Base-by-base conservation (phyloP, 2,888 invertebrate species). In the Tinea trinotella region DNA sequence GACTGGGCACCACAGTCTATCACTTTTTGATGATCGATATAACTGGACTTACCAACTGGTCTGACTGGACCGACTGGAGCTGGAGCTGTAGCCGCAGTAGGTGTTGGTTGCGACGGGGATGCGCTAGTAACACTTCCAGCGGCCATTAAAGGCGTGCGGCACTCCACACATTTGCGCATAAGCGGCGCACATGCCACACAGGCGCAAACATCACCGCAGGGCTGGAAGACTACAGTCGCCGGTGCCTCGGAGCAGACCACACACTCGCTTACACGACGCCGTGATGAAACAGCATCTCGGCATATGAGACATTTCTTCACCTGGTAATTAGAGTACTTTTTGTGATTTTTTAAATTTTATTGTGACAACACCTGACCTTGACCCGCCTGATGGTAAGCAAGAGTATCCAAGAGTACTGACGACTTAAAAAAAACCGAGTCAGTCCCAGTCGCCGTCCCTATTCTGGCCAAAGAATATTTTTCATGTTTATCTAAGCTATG, bases 151-250 rank as follows among this genome's bases (percentile, higher is more conserved):
- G 94, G 93, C 50, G 94, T 91, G 64, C 97, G 91, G 79, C 98
- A 98, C 75, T 95, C 92, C 12, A 98, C 96, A 85, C 98, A 98
- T 86, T 98, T 98, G 88, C 97, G 97, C 97, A 98, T 97, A 64
- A 98, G 90, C 60, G 93, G 92, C 58, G 97, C 94, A 83, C 98
- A 98, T 64, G 91, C 70, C 48, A 76, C 79, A 86, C 96, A 96
- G 15, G 94, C 95, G 84, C 94, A 93, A 92, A 98, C 96, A 84
- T 30, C 30, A 30, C 30, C 30, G 83, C 98, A 98, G 19, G 98
- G 98, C 18, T 30, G 30, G 30, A 30, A 30, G 2, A 30, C 30
- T 10, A 30, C 30, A 10, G 30, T 30, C 30, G 98, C 95, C 66
- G 95, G 93, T 76, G 95, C 94, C 13, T 97, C 97, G 78, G 30